Base-by-base conservation (phyloP, 2,113 vertebrate species). In the Collichthys lucidus region DNA sequence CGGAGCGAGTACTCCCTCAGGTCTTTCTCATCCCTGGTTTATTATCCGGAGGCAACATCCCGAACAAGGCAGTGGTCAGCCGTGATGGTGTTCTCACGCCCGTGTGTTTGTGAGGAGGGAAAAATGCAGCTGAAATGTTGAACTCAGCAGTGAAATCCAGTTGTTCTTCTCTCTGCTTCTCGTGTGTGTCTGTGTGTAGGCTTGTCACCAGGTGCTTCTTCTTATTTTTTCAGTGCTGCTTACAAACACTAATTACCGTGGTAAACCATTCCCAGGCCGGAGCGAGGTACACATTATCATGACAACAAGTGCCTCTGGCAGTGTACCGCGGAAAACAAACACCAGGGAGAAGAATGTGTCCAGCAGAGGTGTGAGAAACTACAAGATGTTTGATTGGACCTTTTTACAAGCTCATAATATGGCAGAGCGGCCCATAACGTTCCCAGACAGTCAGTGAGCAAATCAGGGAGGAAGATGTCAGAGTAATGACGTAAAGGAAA, bases 231-330 rank as follows among this genome's bases (percentile, higher is more conserved):
- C 56, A 20, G 29, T 20, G 16, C 64, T 74, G 76, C 79, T 89
- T 82, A 53, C 85, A 82, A 89, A 88, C 86, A 88, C 74, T 76
- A 88, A 91, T 89, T 92, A 90, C 53, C 19, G 11, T 11, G 40
- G 53, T 80, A 85, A 89, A 90, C 44, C 65, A 64, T 83, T 91
- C 83, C 80, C 83, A 86, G 85, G 75, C 82, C 47, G 11, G 44
- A 57, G 57, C 26, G 55, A 75, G 69, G 61, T 61, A 42, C 49
- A 69, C 79, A 73, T 80, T 59, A 82, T 76, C 74, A 75, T 50
- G 82, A 84, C 83, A 79, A 74, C 75, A 60, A 62, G 60, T 15
- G 68, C 89, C 85, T 89, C 73, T 53, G 85, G 88, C 88, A 64
- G 29, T 24, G 20, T 4, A 78, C 50, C 47, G 29, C 7, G 50